These are phyloP conservation scores for Epirrhoe alternata DNA, from an alignment of 2,888 invertebrate species.

Conservation along the genomic window DNA sequence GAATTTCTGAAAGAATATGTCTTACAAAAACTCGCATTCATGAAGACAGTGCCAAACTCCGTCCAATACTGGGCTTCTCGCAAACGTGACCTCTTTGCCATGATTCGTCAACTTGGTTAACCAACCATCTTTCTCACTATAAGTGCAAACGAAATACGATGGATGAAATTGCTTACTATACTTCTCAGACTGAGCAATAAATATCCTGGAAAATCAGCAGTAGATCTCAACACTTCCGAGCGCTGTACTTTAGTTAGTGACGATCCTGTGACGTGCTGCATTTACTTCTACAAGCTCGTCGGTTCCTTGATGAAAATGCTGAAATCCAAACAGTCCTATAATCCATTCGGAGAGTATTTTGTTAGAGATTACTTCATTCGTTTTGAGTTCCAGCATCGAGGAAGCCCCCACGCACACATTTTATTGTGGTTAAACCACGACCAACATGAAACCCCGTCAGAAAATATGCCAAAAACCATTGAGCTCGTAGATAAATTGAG, in stretches of 20 bases:
- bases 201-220: slow-evolving; percentile 32
- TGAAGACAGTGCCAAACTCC: slow-evolving; percentile 61
- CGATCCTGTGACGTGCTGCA: slow-evolving; percentile 52
- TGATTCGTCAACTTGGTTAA: slow-evolving; percentile 56
- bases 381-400: slow-evolving; percentile 64
- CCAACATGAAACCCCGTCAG: slow-evolving; percentile 53
- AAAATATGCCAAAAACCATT: slow-evolving; percentile 55
- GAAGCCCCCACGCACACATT: slow-evolving; percentile 64
- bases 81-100: slow-evolving; percentile 57
- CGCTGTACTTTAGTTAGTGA: slow-evolving; percentile 47
- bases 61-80: slow-evolving; percentile 60
- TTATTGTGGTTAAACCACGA: slow-evolving; percentile 62
- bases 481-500: slow-evolving; percentile 54
- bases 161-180: slow-evolving; percentile 54
- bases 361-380: slow-evolving; percentile 57
- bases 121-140: slow-evolving; percentile 53
- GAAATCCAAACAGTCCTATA: slow-evolving; percentile 45
- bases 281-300: slow-evolving; percentile 58
- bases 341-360: slow-evolving; percentile 54
- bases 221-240: slow-evolving; percentile 38
- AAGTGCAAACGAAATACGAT: slow-evolving; percentile 65
- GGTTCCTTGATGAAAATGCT: slow-evolving; percentile 48
- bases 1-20: slow-evolving; percentile 53
- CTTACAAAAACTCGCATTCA: slow-evolving; percentile 55
- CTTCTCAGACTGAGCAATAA: slow-evolving; percentile 54